Evolutionary conservation across 2,888 invertebrate genomes (phyloP).

Genomic region (Sycophila texana): DNA sequence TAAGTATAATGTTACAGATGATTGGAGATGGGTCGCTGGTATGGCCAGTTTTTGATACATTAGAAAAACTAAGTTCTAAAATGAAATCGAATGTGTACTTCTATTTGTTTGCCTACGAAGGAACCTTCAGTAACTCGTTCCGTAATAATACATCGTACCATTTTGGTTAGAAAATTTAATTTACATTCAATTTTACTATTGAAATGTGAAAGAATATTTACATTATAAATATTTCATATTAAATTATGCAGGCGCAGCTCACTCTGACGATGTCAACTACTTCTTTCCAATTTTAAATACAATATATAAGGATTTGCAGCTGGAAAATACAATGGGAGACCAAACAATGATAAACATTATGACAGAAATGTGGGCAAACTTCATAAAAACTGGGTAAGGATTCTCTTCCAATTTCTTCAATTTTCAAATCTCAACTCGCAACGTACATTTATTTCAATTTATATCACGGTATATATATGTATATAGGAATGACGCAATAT

Average conservation of each 20-base stretch:
- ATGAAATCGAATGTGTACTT: conserved; percentile 66
- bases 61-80: conserved; percentile 55
- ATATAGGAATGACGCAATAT: no score
- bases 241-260: conserved; percentile 61
- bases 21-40: conserved; percentile 58
- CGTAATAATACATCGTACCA: conserved; percentile 31
- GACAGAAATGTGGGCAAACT: conserved; percentile 68
- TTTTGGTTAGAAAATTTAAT: conserved; percentile 59
- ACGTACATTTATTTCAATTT: no score
- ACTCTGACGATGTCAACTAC: conserved; percentile 69
- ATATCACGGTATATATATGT: no score
- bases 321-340: conserved; percentile 64
- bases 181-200: neutral
- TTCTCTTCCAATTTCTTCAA: neutral
- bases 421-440: no score
- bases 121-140: conserved; percentile 63
- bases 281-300: conserved; percentile 64
- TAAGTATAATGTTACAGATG: conserved; percentile 57
- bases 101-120: conserved; percentile 66
- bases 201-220: neutral
- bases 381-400: conserved; percentile 67
- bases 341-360: conserved; percentile 66
- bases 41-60: conserved; percentile 60
- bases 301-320: conserved; percentile 50
- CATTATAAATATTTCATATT: neutral